These are phyloP conservation scores for Turritopsis rubra DNA, from an alignment of 30 jellyfish, hydroid and myxozoan genomes.

Conservation along the genomic window DNA sequence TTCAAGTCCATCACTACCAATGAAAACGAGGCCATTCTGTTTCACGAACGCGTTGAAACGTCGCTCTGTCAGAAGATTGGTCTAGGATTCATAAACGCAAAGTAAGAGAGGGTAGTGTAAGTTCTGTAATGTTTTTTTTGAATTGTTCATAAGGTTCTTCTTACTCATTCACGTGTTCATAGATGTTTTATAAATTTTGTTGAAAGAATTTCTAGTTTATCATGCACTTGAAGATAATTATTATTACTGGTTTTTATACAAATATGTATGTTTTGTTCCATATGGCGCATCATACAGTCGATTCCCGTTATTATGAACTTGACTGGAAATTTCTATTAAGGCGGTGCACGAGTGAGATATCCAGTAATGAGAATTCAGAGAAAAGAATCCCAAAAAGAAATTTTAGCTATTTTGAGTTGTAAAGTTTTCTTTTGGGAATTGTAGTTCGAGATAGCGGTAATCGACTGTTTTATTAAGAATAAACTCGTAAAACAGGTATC, in stretches of 20 bases:
- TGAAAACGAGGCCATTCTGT: conserved; percentile 56
- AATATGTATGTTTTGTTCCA: background rate
- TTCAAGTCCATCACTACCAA: conserved; percentile 58
- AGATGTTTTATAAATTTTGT: background rate
- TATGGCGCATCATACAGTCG: background rate
- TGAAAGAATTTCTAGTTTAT: background rate
- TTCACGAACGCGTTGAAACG: conserved; percentile 43
- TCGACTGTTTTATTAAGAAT: background rate
- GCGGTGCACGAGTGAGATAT: background rate
- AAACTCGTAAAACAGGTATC: background rate
- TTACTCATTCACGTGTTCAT: background rate
- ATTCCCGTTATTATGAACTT: background rate
- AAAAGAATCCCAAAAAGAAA: background rate
- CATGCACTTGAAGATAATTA: background rate
- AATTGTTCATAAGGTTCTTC: background rate
- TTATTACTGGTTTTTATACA: background rate
- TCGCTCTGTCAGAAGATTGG: conserved; percentile 63
- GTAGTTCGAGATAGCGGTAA: background rate
- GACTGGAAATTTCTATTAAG: background rate
- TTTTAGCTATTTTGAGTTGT: background rate
- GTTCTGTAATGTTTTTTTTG: background rate
- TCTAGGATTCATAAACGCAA: conserved; percentile 24
- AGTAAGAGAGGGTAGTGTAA: background rate
- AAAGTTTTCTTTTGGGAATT: background rate
- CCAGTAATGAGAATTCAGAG: background rate